phyloP scores from a whole-genome alignment of 2,797 vertebrate genomes.

The Uromys caudimaculatus region DNA sequence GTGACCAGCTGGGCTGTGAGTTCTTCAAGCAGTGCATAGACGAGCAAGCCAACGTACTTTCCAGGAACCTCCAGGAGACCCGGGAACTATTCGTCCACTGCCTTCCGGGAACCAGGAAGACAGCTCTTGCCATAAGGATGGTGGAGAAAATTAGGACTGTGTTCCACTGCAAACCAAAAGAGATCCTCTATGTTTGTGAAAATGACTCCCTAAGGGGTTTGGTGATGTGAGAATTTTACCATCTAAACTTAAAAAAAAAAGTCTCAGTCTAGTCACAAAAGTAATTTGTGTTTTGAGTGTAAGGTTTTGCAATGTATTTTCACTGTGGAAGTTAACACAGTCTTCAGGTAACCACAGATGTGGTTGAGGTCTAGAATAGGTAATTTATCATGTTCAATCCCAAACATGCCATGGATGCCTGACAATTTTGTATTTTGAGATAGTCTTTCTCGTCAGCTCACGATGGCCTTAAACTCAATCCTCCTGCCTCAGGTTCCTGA shows the following conservation, averaged over 20 bases:
- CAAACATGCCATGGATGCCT: neutral
- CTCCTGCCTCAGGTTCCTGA: neutral
- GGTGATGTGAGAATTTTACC: constrained; percentile 79
- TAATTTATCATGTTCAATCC: neutral
- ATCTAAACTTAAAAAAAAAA: neutral
- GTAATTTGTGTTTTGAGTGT: constrained; percentile 10
- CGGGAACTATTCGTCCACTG: constrained; percentile 84
- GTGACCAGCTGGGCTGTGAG: constrained; percentile 81
- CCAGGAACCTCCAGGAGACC: constrained; percentile 76
- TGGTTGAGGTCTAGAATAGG: neutral
- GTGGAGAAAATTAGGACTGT: constrained; percentile 80
- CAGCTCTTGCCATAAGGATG: constrained; percentile 82
- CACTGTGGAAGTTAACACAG: neutral
- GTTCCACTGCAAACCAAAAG: constrained; percentile 72
- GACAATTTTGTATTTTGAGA: neutral
- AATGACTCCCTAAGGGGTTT: constrained; percentile 78
- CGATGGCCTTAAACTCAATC: neutral
- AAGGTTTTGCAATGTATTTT: neutral
- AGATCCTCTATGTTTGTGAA: constrained; percentile 87
- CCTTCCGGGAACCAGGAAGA: constrained; percentile 86
- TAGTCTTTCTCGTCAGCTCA: neutral
- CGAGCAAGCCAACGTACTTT: constrained; percentile 81
- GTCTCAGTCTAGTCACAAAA: neutral
- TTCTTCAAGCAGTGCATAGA: constrained; percentile 81
- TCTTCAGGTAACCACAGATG: constrained; percentile 2